Evolutionary conservation across 2,113 vertebrate genomes (phyloP), one percentile per base, ranked within the genome.

Genomic region (Phrynocephalus versicolor): DNA sequence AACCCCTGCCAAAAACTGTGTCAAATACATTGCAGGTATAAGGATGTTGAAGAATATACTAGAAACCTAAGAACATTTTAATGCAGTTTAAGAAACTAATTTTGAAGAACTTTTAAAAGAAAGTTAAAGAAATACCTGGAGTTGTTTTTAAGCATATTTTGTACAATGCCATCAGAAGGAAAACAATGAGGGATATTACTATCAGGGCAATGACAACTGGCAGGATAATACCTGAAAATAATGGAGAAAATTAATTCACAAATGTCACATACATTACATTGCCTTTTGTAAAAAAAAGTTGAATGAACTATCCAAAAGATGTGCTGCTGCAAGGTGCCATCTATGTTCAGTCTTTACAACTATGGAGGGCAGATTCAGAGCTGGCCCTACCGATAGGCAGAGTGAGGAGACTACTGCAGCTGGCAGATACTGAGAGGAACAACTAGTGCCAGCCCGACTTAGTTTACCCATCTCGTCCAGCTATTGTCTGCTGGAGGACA

Each of bases 91-190:
- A 41, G 1, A 25, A 30, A 3, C 35, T 60, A 76, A 57, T 77
- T 37, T 77, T 30, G 18, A 57, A n/a, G 0, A 0, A 0, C 1
- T 1, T 27, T 2, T 5, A 80, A 71, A 75, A 90, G 84, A 23
- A 16, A 67, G 27, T n/a, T 39, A 87, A 83, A 18, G 65, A 82
- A 85, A 82, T 94, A 97, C 97, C 96, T 94, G 94, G 95, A 33
- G 95, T 92, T 93, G 92, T 95, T 90, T 94, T 97, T 92, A 93
- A 91, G 89, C 95, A 97, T 90, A 97, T 93, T 89, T 92, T 95
- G 86, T 95, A 97, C 85, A 97, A 92, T 85, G 94, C 94, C 91
- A 96, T 95, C 81, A 96, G 90, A 7, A 79, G 92, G 92, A 97
- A 96, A 69, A 94, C 92, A 77, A 89, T 91, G 51, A 97, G 90